These are phyloP conservation scores for Rhyacophila evoluta DNA, from an alignment of 2,888 invertebrate genomes.

Conservation along the genomic window DNA sequence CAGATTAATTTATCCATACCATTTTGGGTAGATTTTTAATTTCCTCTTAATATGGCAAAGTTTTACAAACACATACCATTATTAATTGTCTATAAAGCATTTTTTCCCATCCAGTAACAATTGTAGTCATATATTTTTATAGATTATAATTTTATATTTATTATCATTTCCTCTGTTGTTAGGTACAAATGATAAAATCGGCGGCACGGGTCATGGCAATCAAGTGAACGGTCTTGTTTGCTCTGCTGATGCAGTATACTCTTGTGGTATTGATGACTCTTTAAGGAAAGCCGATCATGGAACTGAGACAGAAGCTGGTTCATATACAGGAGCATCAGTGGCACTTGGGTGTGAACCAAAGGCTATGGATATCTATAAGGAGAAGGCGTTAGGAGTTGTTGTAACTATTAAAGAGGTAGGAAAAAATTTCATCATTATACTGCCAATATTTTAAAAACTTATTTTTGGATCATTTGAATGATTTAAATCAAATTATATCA, in stretches of 20 bases:
- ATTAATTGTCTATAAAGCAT: no score
- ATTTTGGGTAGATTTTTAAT: no score
- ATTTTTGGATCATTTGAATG: no score
- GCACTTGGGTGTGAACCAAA: slow-evolving; percentile 92
- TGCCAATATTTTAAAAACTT: no score
- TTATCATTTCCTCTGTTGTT: slow-evolving; percentile 38
- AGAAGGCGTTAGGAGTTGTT: slow-evolving; percentile 79
- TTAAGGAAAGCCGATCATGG: slow-evolving; percentile 74
- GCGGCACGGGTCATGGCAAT: slow-evolving; percentile 92
- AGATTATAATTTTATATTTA: no score
- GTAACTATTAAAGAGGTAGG: slow-evolving; percentile 89
- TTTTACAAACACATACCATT: no score
- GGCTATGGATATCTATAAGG: slow-evolving; percentile 82
- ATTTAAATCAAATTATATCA: no score
- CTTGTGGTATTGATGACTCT: slow-evolving; percentile 95
- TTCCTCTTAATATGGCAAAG: no score
- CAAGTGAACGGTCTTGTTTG: slow-evolving; percentile 93
- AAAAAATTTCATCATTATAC: no score
- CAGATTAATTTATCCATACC: no score
- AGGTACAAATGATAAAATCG: slow-evolving; percentile 87
- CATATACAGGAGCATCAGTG: slow-evolving; percentile 76
- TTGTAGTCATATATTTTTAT: no score
- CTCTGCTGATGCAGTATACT: slow-evolving; percentile 77
- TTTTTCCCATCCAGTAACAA: no score
- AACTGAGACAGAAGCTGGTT: slow-evolving; percentile 68